phyloP scores from a whole-genome alignment of 2,113 vertebrate species.

The Odocoileus virginianus region DNA sequence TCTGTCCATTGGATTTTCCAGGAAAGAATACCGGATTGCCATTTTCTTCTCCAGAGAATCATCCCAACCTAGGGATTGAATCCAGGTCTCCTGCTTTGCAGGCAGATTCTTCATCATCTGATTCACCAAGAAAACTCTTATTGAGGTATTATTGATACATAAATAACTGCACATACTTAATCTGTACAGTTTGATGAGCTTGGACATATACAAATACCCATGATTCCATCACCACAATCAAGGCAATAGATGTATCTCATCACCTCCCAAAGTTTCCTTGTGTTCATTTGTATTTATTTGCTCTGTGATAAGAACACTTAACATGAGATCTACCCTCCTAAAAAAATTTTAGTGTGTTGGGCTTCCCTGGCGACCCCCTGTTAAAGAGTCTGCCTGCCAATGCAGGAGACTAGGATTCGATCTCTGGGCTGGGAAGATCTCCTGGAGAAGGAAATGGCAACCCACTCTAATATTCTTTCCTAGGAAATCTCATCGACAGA shows the following conservation, averaged over 20 bases:
- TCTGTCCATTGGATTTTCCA: background rate
- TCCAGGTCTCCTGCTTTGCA: background rate
- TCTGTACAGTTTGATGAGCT: background rate
- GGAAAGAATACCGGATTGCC: background rate
- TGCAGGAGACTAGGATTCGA: background rate
- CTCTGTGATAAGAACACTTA: background rate
- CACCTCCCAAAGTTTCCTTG: background rate
- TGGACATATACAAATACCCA: background rate
- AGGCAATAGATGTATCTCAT: background rate
- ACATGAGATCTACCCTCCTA: background rate
- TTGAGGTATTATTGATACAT: no score
- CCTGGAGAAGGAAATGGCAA: background rate
- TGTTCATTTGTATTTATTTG: background rate
- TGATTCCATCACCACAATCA: background rate
- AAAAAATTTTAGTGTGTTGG: background rate
- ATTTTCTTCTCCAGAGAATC: background rate
- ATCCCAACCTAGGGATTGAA: background rate
- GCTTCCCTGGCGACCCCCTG: background rate
- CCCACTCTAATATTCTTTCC: background rate
- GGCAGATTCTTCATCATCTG: background rate
- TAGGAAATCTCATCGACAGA: background rate
- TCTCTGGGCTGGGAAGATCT: background rate
- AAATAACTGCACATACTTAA: background rate
- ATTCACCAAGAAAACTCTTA: background rate
- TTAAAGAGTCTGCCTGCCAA: background rate